Conservation (phyloP, 2,113 vertebrate species). For the Neoarius graeffei region DNA sequence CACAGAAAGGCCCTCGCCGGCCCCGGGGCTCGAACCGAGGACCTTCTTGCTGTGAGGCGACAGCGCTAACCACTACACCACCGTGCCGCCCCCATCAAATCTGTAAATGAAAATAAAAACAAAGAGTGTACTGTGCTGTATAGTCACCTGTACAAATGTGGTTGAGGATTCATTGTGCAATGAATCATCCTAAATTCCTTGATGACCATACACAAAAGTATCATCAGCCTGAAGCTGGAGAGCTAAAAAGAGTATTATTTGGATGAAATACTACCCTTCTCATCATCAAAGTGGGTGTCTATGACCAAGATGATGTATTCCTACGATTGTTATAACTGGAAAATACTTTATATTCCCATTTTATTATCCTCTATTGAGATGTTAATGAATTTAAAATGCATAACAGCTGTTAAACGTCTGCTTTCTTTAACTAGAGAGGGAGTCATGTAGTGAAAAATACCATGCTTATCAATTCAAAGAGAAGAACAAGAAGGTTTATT, state of each 20-base stretch:
- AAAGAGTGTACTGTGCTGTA: background rate
- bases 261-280: background rate
- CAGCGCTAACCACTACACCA: too few species aligned
- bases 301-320: background rate
- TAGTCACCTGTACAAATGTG: background rate
- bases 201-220: constrained; percentile 70
- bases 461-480: constrained; percentile 22
- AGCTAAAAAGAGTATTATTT: constrained; percentile 59
- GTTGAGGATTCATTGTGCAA: constrained; percentile 45
- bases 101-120: background rate
- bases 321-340: background rate
- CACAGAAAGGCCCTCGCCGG: too few species aligned
- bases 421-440: background rate
- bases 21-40: too few species aligned
- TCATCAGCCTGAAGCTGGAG: constrained; percentile 73
- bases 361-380: background rate
- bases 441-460: constrained; percentile 1
- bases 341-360: background rate
- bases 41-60: too few species aligned
- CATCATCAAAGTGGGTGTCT: background rate
- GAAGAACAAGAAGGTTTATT: constrained; percentile 38
- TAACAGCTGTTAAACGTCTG: background rate
- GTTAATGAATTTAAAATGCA: background rate
- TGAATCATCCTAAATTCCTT: constrained; percentile 76
- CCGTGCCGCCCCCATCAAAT: too few species aligned